These are phyloP conservation scores for Ceraclea dissimilis DNA, from an alignment of 2,888 invertebrate species.

Conservation along the genomic window DNA sequence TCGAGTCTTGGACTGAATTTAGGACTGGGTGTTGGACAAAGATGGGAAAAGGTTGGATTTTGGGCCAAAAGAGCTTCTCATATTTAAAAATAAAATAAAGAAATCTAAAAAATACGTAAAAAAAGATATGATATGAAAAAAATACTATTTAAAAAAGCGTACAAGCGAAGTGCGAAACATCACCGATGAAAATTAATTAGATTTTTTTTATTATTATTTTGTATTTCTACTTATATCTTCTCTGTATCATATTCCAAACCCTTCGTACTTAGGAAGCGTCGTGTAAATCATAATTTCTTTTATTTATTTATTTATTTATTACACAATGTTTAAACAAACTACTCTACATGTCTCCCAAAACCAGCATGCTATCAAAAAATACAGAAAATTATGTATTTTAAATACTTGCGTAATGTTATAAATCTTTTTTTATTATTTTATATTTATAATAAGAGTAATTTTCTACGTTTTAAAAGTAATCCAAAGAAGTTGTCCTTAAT, in stretches of 20 bases:
- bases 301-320: no score
- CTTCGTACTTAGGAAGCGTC: background rate
- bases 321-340: background rate
- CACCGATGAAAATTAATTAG: no score
- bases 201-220: no score
- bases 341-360: slow-evolving; percentile 16
- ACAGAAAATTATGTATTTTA: background rate
- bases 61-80: no score
- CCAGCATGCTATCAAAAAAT: slow-evolving; percentile 17
- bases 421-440: background rate
- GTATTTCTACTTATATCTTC: no score
- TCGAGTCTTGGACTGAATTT: no score
- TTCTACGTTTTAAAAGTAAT: no score
- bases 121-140: no score
- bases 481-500: background rate
- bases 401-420: background rate
- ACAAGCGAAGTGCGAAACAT: no score
- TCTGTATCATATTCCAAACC: no score
- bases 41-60: background rate
- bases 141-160: no score
- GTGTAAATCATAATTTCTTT: no score
- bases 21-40: background rate
- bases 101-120: background rate
- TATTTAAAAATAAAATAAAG: slow-evolving; percentile 1
- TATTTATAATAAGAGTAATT: background rate